A percentile compares a stretch with the other conserved stretches of the same genome.
phyloP scores from a whole-genome alignment of 1,140 invertebrate species.

The Nasonia giraulti region DNA sequence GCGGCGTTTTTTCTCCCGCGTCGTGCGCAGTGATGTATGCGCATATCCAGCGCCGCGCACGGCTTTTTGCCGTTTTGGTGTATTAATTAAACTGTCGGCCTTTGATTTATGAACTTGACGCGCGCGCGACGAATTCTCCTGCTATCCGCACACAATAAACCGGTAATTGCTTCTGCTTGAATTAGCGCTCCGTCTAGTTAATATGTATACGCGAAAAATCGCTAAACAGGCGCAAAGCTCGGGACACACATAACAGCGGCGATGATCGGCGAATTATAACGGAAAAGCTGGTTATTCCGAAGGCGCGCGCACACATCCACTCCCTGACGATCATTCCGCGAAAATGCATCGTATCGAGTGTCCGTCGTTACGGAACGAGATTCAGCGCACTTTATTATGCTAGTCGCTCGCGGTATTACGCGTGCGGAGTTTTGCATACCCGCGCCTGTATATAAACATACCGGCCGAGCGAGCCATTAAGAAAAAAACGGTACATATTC shows the following conservation, averaged over 20 bases:
- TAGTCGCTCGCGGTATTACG: not conserved
- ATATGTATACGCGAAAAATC: no score
- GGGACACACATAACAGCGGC: no score
- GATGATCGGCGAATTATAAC: not conserved
- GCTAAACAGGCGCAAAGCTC: no score
- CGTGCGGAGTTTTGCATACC: not conserved
- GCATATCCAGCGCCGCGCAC: not conserved
- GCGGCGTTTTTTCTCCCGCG: not conserved
- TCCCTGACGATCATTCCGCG: not conserved
- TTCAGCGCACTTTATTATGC: no score
- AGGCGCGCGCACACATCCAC: no score
- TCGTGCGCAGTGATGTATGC: not conserved
- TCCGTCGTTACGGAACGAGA: not conserved
- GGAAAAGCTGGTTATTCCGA: not conserved
- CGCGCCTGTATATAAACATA: not conserved
- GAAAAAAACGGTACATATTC: conserved; percentile 4
- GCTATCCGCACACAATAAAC: not conserved
- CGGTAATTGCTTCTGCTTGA: not conserved
- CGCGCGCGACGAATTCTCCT: conserved; percentile 54
- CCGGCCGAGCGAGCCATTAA: not conserved
- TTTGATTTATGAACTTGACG: conserved; percentile 57
- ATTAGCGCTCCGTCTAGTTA: not conserved
- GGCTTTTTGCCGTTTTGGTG: not conserved
- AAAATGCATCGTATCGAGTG: not conserved
- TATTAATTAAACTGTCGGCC: conserved; percentile 39